phyloP scores from a whole-genome alignment of 2,113 vertebrate species.

The Dolichallabes microphthalmus region DNA sequence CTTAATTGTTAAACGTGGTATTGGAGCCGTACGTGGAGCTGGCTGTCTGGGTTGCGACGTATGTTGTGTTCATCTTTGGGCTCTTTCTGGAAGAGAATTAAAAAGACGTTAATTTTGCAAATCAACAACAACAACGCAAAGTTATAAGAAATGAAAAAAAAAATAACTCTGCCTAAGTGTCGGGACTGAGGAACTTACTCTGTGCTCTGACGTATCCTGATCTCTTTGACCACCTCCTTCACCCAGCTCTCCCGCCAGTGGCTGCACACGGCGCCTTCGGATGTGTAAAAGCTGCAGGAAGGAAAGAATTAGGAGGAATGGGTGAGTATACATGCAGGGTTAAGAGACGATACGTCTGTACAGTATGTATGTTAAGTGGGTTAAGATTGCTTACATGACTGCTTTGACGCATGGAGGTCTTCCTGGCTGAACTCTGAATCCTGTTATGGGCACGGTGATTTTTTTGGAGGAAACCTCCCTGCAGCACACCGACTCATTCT shows the following conservation, averaged over 20 bases:
- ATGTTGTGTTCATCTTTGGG: not conserved
- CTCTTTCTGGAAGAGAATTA: conserved; percentile 7
- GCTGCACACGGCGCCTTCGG: conserved; percentile 25
- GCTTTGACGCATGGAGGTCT: conserved; percentile 60
- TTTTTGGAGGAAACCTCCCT: conserved; percentile 41
- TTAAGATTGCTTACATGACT: conserved; percentile 59
- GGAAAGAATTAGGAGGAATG: not conserved
- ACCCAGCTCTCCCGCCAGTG: conserved; percentile 50
- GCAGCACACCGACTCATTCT: conserved; percentile 56
- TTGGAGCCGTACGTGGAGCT: not conserved
- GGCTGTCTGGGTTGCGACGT: not conserved
- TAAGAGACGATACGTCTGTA: not conserved
- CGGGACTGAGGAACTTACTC: conserved; percentile 8
- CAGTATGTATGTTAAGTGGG: not conserved
- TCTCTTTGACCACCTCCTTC: conserved; percentile 24
- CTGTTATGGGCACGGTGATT: conserved; percentile 59
- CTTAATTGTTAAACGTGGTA: not conserved
- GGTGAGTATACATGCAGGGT: not conserved
- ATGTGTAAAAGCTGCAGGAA: conserved; percentile 47
- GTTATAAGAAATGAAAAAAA: not conserved
- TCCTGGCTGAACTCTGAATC: conserved; percentile 7
- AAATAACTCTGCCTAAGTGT: not conserved
- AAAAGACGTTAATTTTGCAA: not conserved
- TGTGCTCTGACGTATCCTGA: not conserved
- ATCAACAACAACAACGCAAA: not conserved